phyloP scores from a whole-genome alignment of 1,140 invertebrate species.

The Teleogryllus occipitalis region DNA sequence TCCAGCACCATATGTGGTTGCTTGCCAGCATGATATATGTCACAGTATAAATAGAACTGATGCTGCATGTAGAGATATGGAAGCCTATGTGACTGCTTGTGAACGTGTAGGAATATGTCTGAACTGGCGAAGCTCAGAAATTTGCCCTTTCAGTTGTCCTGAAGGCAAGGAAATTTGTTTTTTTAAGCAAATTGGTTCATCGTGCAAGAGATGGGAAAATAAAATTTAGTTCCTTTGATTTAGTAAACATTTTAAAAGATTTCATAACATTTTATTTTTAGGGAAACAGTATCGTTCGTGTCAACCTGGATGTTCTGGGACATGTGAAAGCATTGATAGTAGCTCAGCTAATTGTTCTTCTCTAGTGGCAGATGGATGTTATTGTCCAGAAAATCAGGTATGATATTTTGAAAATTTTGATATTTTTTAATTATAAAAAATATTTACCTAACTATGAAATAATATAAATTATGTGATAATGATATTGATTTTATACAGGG shows the following conservation, averaged over 20 bases:
- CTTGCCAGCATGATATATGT: slow-evolving; percentile 60
- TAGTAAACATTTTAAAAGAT: neutral
- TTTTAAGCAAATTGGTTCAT: neutral
- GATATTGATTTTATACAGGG: too few species aligned
- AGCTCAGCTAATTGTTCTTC: neutral
- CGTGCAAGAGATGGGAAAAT: too few species aligned
- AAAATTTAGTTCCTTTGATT: too few species aligned
- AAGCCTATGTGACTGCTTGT: slow-evolving; percentile 66
- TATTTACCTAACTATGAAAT: too few species aligned
- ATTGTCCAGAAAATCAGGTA: neutral
- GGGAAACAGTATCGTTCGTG: neutral
- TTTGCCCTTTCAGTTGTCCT: slow-evolving; percentile 54
- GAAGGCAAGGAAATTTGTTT: slow-evolving; percentile 27
- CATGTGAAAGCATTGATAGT: neutral
- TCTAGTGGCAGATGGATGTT: neutral
- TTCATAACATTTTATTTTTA: neutral
- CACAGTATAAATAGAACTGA: slow-evolving; percentile 31
- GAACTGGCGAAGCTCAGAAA: slow-evolving; percentile 52
- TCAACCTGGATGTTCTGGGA: neutral
- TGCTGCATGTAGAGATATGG: slow-evolving; percentile 52
- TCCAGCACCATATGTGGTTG: slow-evolving; percentile 52
- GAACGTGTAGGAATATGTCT: slow-evolving; percentile 55
- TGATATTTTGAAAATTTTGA: too few species aligned
- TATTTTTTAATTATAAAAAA: too few species aligned
- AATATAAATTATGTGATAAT: too few species aligned